Conservation (phyloP, 2,888 invertebrate species). For the Sesia bembeciformis region DNA sequence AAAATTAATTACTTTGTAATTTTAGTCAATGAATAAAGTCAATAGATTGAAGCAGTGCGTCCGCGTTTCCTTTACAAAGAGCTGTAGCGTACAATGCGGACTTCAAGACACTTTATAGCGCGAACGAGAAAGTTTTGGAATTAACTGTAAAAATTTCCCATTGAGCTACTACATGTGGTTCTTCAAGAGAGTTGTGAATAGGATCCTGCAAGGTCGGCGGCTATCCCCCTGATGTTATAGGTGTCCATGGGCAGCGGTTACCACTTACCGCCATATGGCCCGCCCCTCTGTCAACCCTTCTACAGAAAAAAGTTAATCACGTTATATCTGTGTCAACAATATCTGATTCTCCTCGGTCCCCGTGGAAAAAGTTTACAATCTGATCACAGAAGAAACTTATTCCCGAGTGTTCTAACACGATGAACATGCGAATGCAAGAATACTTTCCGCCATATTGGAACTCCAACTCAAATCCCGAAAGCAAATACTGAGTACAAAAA, state of each 20-base stretch:
- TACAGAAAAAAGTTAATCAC: too few relatives aligned
- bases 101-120: too few relatives aligned
- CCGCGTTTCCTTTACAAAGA: neutral
- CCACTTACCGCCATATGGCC: too few relatives aligned
- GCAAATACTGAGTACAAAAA: constrained; percentile 69
- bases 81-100: too few relatives aligned
- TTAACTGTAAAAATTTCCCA: too few relatives aligned
- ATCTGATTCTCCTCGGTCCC: neutral
- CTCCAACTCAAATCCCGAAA: constrained; percentile 57
- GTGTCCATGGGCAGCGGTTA: too few relatives aligned
- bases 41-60: neutral
- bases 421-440: constrained; percentile 57
- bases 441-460: constrained; percentile 64
- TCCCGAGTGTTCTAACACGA: constrained; percentile 40
- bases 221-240: too few relatives aligned
- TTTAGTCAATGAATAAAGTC: neutral
- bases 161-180: too few relatives aligned
- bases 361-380: constrained; percentile 36
- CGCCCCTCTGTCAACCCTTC: too few relatives aligned
- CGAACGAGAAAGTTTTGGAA: too few relatives aligned
- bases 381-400: constrained; percentile 51
- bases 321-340: neutral
- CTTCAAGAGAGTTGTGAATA: too few relatives aligned
- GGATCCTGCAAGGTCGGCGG: too few relatives aligned
- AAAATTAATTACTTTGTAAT: neutral